These are phyloP conservation scores for Temnopleurus reevesii DNA, from an alignment of 53 echinoderm and acorn worm species.

Conservation along the genomic window DNA sequence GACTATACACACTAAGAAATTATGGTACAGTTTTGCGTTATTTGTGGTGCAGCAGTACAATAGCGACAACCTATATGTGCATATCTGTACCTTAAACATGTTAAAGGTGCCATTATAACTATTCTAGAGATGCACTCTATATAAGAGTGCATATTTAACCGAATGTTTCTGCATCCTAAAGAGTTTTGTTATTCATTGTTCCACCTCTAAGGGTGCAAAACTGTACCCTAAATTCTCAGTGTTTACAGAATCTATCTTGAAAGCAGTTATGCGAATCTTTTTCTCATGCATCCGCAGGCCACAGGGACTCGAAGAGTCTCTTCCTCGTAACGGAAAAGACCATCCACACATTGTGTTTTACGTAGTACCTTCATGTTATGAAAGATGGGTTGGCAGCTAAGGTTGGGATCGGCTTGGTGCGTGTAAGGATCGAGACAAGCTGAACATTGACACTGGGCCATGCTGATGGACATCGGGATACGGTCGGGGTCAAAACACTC, in stretches of 20 bases:
- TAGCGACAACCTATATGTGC: no score
- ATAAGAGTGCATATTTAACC: not conserved
- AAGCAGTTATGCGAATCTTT: not conserved
- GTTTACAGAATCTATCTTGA: no score
- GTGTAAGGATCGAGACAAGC: slow-evolving; percentile 52
- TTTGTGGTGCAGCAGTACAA: no score
- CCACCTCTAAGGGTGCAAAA: no score
- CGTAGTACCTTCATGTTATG: slow-evolving; percentile 53
- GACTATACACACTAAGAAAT: no score
- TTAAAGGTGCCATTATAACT: not conserved
- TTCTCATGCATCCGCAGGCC: not conserved
- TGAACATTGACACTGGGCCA: slow-evolving; percentile 56
- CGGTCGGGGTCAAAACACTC: slow-evolving; percentile 49
- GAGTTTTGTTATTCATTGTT: not conserved
- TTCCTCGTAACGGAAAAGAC: slow-evolving; percentile 32
- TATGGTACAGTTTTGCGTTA: no score
- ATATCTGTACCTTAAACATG: not conserved
- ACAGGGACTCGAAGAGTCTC: not conserved
- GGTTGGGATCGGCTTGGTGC: slow-evolving; percentile 4
- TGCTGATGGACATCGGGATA: slow-evolving; percentile 43
- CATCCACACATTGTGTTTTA: slow-evolving; percentile 31
- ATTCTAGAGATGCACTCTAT: not conserved
- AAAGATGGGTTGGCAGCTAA: slow-evolving; percentile 23
- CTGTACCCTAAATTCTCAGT: no score
- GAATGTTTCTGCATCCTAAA: not conserved